phyloP scores from a whole-genome alignment of 1,140 invertebrate species.

The Augochlora pura region DNA sequence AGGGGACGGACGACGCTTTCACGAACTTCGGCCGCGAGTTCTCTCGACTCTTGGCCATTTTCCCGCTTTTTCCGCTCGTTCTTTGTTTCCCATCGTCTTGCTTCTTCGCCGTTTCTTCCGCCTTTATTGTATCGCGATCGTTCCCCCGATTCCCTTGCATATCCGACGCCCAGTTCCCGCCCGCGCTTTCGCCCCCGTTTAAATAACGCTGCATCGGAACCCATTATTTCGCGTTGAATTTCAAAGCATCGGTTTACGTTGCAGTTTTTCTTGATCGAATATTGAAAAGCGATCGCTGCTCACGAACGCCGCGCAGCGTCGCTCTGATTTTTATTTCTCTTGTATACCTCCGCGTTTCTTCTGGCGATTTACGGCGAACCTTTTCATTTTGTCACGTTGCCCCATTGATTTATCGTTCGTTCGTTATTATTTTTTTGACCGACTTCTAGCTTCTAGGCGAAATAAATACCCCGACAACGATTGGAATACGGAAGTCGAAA shows the following conservation, averaged over 20 bases:
- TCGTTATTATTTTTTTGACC: no score
- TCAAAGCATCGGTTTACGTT: not conserved
- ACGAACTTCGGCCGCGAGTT: conserved; percentile 62
- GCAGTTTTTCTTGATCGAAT: conserved; percentile 1
- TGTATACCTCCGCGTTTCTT: not conserved
- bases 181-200: not conserved
- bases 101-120: not conserved
- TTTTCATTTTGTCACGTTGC: not conserved
- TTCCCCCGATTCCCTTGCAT: not conserved
- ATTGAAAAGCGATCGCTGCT: not conserved
- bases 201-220: conserved; percentile 3
- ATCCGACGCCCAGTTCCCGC: not conserved
- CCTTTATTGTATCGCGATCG: not conserved
- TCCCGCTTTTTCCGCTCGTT: conserved; percentile 6
- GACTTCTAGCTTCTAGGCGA: not conserved
- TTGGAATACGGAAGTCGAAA: not conserved
- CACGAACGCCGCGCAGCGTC: not conserved
- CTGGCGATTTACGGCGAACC: not conserved
- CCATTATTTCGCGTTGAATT: conserved; percentile 10
- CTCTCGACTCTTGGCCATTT: conserved; percentile 40
- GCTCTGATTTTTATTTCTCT: not conserved
- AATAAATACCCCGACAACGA: not conserved
- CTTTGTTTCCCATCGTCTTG: not conserved
- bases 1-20: conserved; percentile 66
- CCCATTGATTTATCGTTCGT: not conserved